phyloP scores from a whole-genome alignment of 2,888 invertebrate species.

The Conomelus anceps region DNA sequence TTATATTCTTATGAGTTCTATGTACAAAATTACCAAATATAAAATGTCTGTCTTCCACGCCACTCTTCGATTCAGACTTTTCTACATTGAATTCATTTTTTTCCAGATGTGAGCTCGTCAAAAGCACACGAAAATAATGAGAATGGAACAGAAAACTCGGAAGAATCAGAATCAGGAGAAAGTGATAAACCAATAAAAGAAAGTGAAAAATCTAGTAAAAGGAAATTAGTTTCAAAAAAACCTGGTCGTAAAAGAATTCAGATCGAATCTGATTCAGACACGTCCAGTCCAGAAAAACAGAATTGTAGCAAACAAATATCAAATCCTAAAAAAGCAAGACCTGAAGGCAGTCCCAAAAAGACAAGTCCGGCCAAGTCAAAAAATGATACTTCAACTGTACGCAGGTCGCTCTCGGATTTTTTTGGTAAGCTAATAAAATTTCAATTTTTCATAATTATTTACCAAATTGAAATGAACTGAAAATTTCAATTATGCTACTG shows the following conservation, averaged over 20 bases:
- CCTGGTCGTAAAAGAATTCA: background rate
- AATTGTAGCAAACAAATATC: background rate
- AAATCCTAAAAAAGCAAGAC: background rate
- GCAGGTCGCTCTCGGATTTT: background rate
- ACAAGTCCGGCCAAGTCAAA: background rate
- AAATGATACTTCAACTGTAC: background rate
- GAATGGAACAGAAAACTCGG: background rate
- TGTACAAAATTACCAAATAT: too few relatives aligned
- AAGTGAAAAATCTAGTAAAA: background rate
- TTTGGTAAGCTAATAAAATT: background rate
- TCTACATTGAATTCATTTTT: background rate
- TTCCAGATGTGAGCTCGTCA: background rate
- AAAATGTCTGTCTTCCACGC: too few relatives aligned
- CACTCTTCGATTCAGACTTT: too few relatives aligned
- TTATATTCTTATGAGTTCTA: too few relatives aligned
- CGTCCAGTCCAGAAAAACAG: background rate
- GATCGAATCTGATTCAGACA: background rate
- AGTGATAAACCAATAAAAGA: background rate
- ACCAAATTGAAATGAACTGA: background rate
- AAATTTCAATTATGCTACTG: background rate
- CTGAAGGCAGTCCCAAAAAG: background rate
- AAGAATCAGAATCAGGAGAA: background rate
- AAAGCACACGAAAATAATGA: background rate
- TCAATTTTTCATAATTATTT: background rate
- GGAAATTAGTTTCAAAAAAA: background rate